Conservation (phyloP, 2,888 invertebrate genomes). For the Drosophila testacea region DNA sequence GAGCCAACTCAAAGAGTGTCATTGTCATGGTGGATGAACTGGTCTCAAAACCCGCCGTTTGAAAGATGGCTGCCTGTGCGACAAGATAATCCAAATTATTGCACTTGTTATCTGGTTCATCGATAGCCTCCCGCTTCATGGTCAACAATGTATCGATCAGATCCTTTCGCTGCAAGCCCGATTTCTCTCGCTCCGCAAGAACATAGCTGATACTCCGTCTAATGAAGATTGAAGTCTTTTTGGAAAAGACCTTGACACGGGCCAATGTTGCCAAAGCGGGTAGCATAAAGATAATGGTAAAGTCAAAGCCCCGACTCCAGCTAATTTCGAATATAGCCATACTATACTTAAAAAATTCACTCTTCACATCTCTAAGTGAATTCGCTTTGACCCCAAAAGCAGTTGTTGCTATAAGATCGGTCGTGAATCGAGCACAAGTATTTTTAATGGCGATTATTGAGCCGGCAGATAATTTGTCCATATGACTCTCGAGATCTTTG, state of each 20-base stretch:
- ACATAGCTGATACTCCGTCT: constrained; percentile 79
- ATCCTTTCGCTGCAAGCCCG: constrained; percentile 82
- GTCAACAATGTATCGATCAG: constrained; percentile 85
- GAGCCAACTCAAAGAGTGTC: constrained; percentile 83
- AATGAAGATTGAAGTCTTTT: constrained; percentile 74
- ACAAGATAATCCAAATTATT: constrained; percentile 66
- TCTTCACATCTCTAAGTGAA: constrained; percentile 79
- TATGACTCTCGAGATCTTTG: constrained; percentile 54
- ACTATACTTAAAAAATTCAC: constrained; percentile 81
- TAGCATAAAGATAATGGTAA: constrained; percentile 60
- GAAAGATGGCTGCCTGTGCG: constrained; percentile 82
- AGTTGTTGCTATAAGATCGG: constrained; percentile 85
- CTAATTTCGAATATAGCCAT: constrained; percentile 55
- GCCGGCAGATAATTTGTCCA: constrained; percentile 7
- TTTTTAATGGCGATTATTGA: constrained; percentile 39
- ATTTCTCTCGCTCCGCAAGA: constrained; percentile 81
- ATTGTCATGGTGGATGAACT: constrained; percentile 84
- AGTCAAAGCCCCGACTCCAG: constrained; percentile 53
- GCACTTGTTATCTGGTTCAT: constrained; percentile 19
- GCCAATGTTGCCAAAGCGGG: constrained; percentile 61
- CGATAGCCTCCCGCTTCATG: constrained; percentile 70
- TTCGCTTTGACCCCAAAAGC: constrained; percentile 85
- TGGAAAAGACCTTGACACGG: constrained; percentile 64
- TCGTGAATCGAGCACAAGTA: constrained; percentile 71
- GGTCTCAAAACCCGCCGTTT: constrained; percentile 83